Evolutionary conservation across 2,888 invertebrate genomes (phyloP).

Genomic region (Blera fallax): DNA sequence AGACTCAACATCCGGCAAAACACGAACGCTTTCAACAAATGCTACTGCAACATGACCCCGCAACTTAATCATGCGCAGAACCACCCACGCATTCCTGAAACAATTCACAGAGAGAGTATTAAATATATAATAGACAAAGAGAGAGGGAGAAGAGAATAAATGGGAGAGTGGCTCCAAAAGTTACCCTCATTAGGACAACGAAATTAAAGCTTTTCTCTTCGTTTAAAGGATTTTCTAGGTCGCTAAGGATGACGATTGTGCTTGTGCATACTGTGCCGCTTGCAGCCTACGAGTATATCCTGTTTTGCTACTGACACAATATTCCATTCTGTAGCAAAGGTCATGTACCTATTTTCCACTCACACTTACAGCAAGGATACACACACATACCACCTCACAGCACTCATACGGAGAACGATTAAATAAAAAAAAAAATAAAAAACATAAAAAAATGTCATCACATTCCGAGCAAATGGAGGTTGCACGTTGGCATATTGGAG

Average conservation of each 20-base stretch:
- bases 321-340: constrained; percentile 68
- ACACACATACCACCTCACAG: constrained; percentile 1
- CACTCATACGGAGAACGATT: constrained; percentile 35
- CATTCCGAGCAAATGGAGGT: constrained; percentile 56
- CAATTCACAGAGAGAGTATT: background rate
- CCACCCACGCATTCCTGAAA: background rate
- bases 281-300: constrained; percentile 71
- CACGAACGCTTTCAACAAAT: background rate
- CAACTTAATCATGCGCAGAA: background rate
- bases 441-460: constrained; percentile 35
- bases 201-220: constrained; percentile 59
- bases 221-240: constrained; percentile 66
- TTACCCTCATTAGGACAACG: constrained; percentile 42
- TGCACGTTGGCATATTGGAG: constrained; percentile 35
- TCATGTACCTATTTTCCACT: constrained; percentile 67
- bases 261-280: constrained; percentile 59
- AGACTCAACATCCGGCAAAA: background rate
- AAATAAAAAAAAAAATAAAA: constrained; percentile 33
- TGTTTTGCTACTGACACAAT: constrained; percentile 72
- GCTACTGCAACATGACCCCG: background rate
- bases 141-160: too few relatives aligned
- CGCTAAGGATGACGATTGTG: constrained; percentile 60
- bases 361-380: background rate
- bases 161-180: constrained; percentile 16
- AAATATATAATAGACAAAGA: background rate